Conservation (phyloP, 2,113 vertebrate genomes). For the Elaphurus davidianus region DNA sequence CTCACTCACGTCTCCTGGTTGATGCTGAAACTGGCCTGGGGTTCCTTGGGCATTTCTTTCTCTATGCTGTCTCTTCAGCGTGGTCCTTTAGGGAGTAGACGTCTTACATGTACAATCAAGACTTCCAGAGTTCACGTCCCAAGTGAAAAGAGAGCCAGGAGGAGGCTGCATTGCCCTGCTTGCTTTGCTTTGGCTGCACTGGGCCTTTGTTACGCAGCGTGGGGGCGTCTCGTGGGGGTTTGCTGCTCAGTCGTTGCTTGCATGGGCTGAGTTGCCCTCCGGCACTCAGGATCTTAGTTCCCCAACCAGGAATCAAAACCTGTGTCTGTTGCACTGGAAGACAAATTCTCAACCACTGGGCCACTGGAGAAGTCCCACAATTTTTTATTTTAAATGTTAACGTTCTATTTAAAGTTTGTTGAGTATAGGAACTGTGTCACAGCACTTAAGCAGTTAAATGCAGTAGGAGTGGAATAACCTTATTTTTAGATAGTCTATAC, state of each 20-base stretch:
- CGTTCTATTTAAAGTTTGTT: neutral
- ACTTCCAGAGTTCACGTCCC: neutral
- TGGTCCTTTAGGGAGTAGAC: neutral
- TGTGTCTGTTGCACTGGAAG: neutral
- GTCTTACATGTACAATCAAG: neutral
- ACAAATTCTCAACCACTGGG: neutral
- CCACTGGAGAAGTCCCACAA: neutral
- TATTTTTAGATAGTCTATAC: neutral
- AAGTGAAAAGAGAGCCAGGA: neutral
- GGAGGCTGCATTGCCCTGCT: neutral
- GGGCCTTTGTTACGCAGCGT: neutral
- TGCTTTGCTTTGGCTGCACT: neutral
- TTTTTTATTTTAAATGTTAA: neutral
- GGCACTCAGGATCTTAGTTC: neutral
- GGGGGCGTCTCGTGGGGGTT: rapidly evolving
- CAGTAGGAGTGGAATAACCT: neutral
- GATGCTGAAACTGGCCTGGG: neutral
- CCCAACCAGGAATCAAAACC: neutral
- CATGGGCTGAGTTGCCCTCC: neutral
- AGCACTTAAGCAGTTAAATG: neutral
- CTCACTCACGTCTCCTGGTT: neutral
- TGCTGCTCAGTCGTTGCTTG: neutral
- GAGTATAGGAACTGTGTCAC: neutral
- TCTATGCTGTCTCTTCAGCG: neutral
- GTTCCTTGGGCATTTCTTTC: neutral